phyloP scores from a whole-genome alignment of 2,113 vertebrate genomes.

The Turnix velox region DNA sequence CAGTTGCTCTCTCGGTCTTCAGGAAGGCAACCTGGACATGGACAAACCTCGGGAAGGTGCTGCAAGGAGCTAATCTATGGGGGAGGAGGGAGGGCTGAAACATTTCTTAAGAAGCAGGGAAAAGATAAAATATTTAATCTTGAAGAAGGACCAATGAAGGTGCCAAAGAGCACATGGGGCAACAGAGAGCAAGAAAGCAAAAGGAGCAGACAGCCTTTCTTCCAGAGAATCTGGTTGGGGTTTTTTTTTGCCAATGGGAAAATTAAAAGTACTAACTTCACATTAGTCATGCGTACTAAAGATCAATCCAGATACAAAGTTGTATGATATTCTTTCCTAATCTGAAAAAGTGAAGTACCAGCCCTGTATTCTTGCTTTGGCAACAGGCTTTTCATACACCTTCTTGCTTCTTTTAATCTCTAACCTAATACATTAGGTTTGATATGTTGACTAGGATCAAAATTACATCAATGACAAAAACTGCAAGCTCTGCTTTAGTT shows the following conservation, averaged over 20 bases:
- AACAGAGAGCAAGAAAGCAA: background rate
- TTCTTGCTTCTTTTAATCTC: background rate
- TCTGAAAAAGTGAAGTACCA: background rate
- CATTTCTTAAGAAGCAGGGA: background rate
- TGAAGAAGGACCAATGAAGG: background rate
- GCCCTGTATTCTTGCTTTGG: background rate
- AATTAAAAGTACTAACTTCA: background rate
- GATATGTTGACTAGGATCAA: background rate
- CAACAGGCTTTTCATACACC: background rate
- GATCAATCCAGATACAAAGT: background rate
- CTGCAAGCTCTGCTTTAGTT: slow-evolving; percentile 6
- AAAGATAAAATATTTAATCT: background rate
- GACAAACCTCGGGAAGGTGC: background rate
- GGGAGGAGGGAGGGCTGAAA: background rate
- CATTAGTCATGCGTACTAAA: background rate
- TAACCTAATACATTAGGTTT: background rate
- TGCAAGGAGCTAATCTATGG: background rate
- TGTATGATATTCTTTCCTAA: background rate
- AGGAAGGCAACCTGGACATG: background rate
- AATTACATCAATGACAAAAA: slow-evolving; percentile 8
- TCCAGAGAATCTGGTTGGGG: background rate
- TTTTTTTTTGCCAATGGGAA: background rate
- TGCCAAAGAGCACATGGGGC: background rate
- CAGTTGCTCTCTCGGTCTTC: background rate
- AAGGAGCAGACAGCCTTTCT: background rate